Conservation (phyloP, 2,888 invertebrate genomes). For the Uropetala carovei region DNA sequence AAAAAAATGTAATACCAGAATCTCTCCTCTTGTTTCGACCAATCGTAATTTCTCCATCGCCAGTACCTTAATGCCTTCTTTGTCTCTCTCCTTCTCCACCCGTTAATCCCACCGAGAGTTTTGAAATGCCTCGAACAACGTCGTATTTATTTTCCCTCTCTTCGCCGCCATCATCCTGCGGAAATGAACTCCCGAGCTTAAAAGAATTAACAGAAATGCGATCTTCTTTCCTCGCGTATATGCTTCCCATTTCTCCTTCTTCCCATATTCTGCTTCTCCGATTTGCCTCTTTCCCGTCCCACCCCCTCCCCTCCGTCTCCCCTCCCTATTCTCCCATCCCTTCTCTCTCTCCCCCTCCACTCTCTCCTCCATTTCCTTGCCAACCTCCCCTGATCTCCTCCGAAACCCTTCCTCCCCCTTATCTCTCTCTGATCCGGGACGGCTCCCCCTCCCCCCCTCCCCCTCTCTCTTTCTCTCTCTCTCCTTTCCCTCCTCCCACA, state of each 20-base stretch:
- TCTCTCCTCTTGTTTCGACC: background rate
- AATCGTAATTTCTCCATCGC: background rate
- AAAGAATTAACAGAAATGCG: conserved; percentile 32
- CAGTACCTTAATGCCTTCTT: background rate
- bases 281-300: background rate
- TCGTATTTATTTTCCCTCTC: conserved; percentile 22
- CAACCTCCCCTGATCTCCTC: background rate
- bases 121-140: conserved; percentile 9
- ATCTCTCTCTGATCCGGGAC: background rate
- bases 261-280: background rate
- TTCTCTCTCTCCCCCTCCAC: background rate
- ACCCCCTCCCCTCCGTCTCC: background rate
- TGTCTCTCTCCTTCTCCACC: background rate
- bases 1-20: background rate
- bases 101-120: conserved; percentile 36
- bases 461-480: background rate
- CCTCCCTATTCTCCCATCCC: background rate
- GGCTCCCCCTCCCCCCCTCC: background rate
- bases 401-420: background rate
- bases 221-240: background rate
- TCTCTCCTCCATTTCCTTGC: background rate
- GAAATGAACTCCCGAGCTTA: conserved; percentile 24
- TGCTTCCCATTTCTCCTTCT: background rate
- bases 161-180: background rate
- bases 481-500: background rate